These are phyloP conservation scores for Camponotus floridanus DNA, from an alignment of 1,140 invertebrate species.

Conservation along the genomic window DNA sequence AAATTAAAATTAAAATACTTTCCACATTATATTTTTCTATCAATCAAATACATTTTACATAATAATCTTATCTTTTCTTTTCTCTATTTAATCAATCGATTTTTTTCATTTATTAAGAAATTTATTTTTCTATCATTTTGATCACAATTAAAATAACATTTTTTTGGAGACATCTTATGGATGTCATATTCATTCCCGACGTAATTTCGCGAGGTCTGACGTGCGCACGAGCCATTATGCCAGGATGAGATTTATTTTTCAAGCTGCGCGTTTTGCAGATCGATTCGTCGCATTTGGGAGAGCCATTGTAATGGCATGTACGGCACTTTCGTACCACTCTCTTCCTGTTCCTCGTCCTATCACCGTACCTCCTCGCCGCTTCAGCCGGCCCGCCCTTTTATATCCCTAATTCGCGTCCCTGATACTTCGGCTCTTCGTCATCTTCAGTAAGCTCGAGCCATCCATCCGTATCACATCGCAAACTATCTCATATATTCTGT, in stretches of 20 bases:
- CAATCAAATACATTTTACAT: neutral
- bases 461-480: constrained; percentile 65
- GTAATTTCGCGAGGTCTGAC: constrained; percentile 52
- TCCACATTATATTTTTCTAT: neutral
- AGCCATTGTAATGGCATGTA: constrained; percentile 76
- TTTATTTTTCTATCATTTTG: neutral
- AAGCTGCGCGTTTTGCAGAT: constrained; percentile 70
- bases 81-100: neutral
- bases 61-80: neutral
- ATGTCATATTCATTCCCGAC: constrained; percentile 9
- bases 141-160: neutral
- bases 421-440: constrained; percentile 61
- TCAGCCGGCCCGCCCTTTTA: constrained; percentile 16
- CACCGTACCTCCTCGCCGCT: constrained; percentile 14
- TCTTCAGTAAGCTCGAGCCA: constrained; percentile 74
- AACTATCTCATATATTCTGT: neutral
- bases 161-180: neutral
- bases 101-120: neutral
- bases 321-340: constrained; percentile 77
- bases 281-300: constrained; percentile 78
- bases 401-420: constrained; percentile 45
- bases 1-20: no score
- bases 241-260: constrained; percentile 63
- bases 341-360: constrained; percentile 72
- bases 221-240: constrained; percentile 64